phyloP scores from a whole-genome alignment of 1,140 invertebrate species.

The Zeugodacus cucurbitae region DNA sequence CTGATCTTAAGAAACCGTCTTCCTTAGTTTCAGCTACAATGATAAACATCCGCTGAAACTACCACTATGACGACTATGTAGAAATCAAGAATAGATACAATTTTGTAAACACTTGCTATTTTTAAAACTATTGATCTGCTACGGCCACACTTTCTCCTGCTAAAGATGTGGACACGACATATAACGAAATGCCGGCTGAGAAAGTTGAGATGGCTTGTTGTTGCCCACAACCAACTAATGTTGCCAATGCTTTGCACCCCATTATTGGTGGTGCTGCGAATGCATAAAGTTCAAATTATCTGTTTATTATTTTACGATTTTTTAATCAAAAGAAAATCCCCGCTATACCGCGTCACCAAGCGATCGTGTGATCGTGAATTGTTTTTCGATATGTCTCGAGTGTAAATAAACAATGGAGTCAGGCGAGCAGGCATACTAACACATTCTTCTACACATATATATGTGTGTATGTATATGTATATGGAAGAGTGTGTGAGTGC shows the following conservation, averaged over 20 bases:
- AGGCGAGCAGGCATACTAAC: not conserved
- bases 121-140: not conserved
- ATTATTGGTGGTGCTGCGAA: not conserved
- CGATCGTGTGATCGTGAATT: conserved; percentile 28
- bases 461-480: not conserved
- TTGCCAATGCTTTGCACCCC: not conserved
- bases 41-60: not conserved
- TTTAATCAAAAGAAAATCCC: not conserved
- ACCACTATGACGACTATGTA: not conserved
- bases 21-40: not conserved
- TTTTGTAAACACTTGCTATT: not conserved
- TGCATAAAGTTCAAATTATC: conserved; percentile 18
- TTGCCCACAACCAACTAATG: not conserved
- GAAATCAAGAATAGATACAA: not conserved
- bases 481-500: not conserved
- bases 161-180: not conserved
- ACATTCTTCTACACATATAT: not conserved
- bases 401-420: conserved; percentile 26
- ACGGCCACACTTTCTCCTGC: not conserved
- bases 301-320: conserved; percentile 23
- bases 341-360: not conserved
- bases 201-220: not conserved
- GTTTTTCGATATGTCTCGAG: conserved; percentile 41
- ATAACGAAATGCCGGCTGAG: not conserved
- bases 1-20: not conserved